Evolutionary conservation across 2,888 invertebrate species (phyloP).

Genomic region (Panzeria rudis): DNA sequence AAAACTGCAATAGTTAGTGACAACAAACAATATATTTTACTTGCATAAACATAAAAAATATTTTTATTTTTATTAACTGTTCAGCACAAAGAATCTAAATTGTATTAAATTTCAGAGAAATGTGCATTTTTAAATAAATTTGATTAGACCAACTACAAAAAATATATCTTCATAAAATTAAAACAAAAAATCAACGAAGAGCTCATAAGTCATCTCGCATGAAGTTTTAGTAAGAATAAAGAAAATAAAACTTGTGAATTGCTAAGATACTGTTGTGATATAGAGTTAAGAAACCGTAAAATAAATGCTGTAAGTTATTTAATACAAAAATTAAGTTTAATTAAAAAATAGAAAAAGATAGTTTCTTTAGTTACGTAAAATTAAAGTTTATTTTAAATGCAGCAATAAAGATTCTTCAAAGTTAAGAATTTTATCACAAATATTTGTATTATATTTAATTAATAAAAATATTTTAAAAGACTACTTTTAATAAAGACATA

Average conservation of each 20-base stretch:
- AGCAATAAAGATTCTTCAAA: background rate
- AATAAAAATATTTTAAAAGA: background rate
- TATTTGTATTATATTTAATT: no score
- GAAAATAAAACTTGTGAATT: background rate
- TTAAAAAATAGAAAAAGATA: background rate
- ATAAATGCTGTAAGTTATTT: background rate
- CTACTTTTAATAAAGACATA: background rate
- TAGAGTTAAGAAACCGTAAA: constrained; percentile 25
- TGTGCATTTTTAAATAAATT: background rate
- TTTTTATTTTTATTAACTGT: constrained; percentile 16
- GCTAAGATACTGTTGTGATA: constrained; percentile 54
- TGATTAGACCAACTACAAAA: background rate
- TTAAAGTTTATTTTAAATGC: background rate
- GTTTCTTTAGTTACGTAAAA: background rate
- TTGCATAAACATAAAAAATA: background rate
- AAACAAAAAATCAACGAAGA: background rate
- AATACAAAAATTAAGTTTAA: constrained; percentile 5
- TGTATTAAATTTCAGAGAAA: background rate
- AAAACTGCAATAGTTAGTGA: constrained; percentile 3
- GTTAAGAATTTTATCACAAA: no score
- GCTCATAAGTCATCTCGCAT: background rate
- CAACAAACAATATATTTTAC: constrained; percentile 9
- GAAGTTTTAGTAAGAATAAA: background rate
- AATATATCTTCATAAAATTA: background rate
- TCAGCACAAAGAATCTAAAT: background rate